Base-by-base conservation (phyloP, 2,888 invertebrate species). In the Onthophagus sagittarius region DNA sequence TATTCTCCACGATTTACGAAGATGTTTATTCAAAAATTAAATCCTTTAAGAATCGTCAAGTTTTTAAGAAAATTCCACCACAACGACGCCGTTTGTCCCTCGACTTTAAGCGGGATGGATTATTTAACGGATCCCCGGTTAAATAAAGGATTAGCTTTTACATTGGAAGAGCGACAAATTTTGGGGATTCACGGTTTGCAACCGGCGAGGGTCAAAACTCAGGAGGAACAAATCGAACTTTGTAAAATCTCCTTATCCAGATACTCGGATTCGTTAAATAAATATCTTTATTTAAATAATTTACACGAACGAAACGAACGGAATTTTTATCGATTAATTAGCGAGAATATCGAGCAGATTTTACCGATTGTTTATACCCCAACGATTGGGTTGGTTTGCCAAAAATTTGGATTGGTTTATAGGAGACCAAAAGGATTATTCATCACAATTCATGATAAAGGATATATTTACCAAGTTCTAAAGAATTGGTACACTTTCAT, bases 291-390 rank as follows among this genome's bases (percentile, higher is more conserved):
- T 86, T 90, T 99, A 81, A 93, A 95, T 82, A 96, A 96, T 88
- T 88, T 95, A 83, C 93, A 94, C 91, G 99, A 99, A 85, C 92
- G 98, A 83, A 99, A 99, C 86, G 98, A 99, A 87, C 93, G 96
- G 82, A 88, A 99, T 77, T 99, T 98, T 89, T 99, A 97, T 87
- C 91, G 96, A 76, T 90, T 98, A 69, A 86, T 99, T 69, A 90
- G 93, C 76, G 96, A 98, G 86, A 95, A 99, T 85, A 93, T 98
- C 75, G 96, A 98, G 85, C 91, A 93, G 82, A 91, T 97, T 87
- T 94, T 99, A 92, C 99, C 99, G 0, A 96, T 99, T 80, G 96
- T 99, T 14, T 99, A 99, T 85, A 99, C 99, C 0, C 99, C 99
- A 0, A 98, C 98, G 0, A 99, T 99, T 14, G 99, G 99, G 0